phyloP scores from a whole-genome alignment of 2,797 vertebrate species.

The Molothrus aeneus region DNA sequence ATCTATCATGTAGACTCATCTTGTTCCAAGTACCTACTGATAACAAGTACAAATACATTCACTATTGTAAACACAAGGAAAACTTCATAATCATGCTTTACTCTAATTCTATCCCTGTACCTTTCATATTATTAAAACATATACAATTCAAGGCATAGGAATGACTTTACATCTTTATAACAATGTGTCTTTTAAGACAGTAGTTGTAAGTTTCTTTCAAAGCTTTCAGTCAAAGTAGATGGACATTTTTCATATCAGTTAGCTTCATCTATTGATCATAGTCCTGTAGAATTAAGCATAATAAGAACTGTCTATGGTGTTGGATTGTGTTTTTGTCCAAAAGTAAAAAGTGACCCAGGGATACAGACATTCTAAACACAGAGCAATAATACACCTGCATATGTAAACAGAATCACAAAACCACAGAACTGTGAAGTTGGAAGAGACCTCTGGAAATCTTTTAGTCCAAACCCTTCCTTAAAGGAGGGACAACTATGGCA shows the following conservation, averaged over 20 bases:
- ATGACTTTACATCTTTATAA: neutral
- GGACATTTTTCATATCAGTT: neutral
- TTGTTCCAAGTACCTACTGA: neutral
- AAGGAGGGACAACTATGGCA: neutral
- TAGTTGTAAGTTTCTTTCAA: neutral
- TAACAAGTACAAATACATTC: neutral
- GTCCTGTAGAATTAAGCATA: neutral
- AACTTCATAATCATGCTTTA: neutral
- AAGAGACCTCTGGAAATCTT: neutral
- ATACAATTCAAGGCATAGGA: neutral
- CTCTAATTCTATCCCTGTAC: neutral
- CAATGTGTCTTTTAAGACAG: neutral
- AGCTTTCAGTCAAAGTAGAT: neutral
- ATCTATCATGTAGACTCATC: neutral
- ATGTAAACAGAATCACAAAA: neutral
- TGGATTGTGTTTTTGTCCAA: rapidly evolving
- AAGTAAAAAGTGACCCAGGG: neutral
- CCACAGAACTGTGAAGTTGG: neutral
- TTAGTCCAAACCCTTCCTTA: neutral
- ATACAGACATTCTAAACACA: neutral
- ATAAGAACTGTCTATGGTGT: neutral
- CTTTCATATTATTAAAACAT: neutral
- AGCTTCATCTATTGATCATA: neutral
- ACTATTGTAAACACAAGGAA: neutral
- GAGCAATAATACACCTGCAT: neutral